Evolutionary conservation across 1,140 invertebrate genomes (phyloP).

Genomic region (Ceratosolen solmsi): DNA sequence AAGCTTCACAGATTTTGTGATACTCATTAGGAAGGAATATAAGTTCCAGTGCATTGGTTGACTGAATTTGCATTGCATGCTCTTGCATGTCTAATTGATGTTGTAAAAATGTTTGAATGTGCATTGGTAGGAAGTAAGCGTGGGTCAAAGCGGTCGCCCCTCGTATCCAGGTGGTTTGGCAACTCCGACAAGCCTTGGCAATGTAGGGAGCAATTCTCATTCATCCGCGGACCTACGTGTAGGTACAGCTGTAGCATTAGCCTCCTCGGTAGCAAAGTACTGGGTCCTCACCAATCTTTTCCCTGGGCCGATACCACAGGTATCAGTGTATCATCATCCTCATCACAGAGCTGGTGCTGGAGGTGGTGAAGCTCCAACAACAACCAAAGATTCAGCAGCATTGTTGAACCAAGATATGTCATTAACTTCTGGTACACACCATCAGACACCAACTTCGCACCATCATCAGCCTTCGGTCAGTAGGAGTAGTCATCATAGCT

Average conservation of each 20-base stretch:
- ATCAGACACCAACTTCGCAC: conserved; percentile 65
- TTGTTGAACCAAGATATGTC: conserved; percentile 69
- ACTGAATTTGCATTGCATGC: conserved; percentile 62
- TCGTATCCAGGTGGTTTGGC: conserved; percentile 69
- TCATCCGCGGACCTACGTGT: conserved; percentile 71
- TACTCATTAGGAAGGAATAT: background rate
- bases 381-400: conserved; percentile 63
- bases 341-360: conserved; percentile 61
- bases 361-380: conserved; percentile 42
- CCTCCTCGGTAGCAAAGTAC: conserved; percentile 74
- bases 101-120: conserved; percentile 73
- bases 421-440: conserved; percentile 64
- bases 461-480: conserved; percentile 68
- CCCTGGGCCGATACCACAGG: conserved; percentile 74
- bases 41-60: conserved; percentile 61
- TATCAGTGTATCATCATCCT: conserved; percentile 71
- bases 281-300: conserved; percentile 75
- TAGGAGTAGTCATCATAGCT: conserved; percentile 67
- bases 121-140: conserved; percentile 73
- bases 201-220: conserved; percentile 68
- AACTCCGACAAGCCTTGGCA: conserved; percentile 67
- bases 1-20: background rate
- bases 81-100: conserved; percentile 70
- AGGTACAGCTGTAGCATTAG: conserved; percentile 73
- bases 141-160: conserved; percentile 70